phyloP scores from a whole-genome alignment of 2,797 vertebrate species.

The Atherinosoma microstoma region DNA sequence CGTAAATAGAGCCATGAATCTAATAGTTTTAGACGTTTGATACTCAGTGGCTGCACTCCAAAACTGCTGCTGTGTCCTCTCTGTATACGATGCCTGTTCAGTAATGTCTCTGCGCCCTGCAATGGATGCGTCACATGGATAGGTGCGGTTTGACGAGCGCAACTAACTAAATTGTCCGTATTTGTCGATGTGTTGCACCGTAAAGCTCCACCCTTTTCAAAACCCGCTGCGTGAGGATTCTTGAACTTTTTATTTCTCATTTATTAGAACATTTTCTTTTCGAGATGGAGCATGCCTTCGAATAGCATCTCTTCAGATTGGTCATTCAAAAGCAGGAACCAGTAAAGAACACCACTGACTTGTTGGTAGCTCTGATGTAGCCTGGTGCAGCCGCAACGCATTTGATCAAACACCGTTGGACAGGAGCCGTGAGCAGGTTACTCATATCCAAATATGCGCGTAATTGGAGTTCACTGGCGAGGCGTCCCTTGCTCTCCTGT shows the following conservation, averaged over 20 bases:
- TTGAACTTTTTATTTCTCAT: constrained; percentile 22
- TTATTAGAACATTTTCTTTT: constrained; percentile 10
- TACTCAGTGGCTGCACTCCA: background rate
- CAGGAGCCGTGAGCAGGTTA: constrained; percentile 51
- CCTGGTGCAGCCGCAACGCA: constrained; percentile 27
- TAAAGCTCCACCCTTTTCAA: constrained; percentile 9
- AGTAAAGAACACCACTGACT: constrained; percentile 9
- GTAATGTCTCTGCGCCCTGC: constrained; percentile 36
- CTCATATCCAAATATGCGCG: constrained; percentile 79
- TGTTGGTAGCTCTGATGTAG: constrained; percentile 36
- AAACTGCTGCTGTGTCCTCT: background rate
- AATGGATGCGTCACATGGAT: constrained; percentile 59
- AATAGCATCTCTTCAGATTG: constrained; percentile 11
- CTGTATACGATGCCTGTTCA: background rate
- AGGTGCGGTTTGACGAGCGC: constrained; percentile 65
- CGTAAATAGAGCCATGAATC: background rate
- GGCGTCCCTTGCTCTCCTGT: constrained; percentile 71
- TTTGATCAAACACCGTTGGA: constrained; percentile 46
- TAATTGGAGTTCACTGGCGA: constrained; percentile 78
- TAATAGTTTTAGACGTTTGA: background rate
- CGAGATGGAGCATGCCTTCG: constrained; percentile 9
- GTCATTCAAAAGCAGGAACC: constrained; percentile 23
- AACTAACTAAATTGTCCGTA: constrained; percentile 33
- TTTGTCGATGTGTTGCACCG: constrained; percentile 21
- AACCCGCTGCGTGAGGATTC: constrained; percentile 6